phyloP scores from a whole-genome alignment of 1,140 invertebrate species.

The Stenopsyche tienmushanensis region DNA sequence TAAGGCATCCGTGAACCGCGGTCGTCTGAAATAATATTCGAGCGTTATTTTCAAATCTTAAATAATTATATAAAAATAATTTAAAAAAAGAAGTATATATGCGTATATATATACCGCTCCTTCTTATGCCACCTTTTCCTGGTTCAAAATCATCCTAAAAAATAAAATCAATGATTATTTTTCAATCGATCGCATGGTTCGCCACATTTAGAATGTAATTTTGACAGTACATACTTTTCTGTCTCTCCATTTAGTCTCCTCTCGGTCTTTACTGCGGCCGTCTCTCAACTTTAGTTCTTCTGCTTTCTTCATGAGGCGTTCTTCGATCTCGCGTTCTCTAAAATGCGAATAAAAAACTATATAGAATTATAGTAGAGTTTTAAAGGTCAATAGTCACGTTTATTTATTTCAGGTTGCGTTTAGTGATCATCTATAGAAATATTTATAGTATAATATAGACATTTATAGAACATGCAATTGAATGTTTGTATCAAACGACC shows the following conservation, averaged over 20 bases:
- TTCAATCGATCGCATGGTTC: no score
- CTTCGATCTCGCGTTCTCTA: slow-evolving; percentile 56
- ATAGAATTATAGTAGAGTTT: not conserved
- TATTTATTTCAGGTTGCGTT: not conserved
- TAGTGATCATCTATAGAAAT: not conserved
- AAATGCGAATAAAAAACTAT: slow-evolving; percentile 7
- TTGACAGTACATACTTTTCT: slow-evolving; percentile 31
- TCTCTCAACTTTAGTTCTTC: slow-evolving; percentile 49
- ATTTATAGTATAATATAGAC: not conserved
- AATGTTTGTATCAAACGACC: slow-evolving; percentile 38
- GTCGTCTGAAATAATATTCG: slow-evolving; percentile 19
- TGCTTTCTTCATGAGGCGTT: slow-evolving; percentile 51
- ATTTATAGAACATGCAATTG: not conserved
- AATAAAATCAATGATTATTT: no score
- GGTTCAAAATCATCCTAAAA: not conserved
- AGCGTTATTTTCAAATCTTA: not conserved
- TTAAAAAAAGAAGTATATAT: slow-evolving; percentile 8
- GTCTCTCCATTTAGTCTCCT: slow-evolving; percentile 50
- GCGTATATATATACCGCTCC: not conserved
- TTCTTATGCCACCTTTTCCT: not conserved
- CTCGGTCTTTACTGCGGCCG: slow-evolving; percentile 48
- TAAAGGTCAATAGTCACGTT: not conserved
- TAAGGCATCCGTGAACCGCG: slow-evolving; percentile 42
- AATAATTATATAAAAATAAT: not conserved
- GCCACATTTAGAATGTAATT: no score